Percentiles rank a stretch among this genome's conserved stretches.
phyloP scores from a whole-genome alignment of 2,113 vertebrate species.

The Brevimyrus niger region DNA sequence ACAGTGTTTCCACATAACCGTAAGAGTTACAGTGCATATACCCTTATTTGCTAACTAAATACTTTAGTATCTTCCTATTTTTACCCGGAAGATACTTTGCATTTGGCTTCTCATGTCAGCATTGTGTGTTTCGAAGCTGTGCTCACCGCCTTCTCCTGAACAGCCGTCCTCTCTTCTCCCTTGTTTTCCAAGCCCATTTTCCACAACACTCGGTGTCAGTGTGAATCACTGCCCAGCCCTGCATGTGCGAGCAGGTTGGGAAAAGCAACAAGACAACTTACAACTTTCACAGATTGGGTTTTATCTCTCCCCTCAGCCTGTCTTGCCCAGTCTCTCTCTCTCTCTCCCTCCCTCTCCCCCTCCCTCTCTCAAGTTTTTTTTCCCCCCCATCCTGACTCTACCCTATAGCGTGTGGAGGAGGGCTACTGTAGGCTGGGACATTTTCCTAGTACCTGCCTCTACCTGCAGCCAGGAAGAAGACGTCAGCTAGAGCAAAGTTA shows the following conservation, averaged over 20 bases:
- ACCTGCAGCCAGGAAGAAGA: slow-evolving; percentile 18
- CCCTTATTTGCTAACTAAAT: not conserved
- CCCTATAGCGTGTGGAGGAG: not conserved
- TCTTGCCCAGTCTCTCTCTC: slow-evolving; percentile 4
- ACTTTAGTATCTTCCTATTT: not conserved
- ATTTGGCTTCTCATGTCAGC: not conserved
- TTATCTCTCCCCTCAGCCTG: not conserved
- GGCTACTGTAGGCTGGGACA: not conserved
- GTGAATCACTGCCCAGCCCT: not conserved
- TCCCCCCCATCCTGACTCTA: not conserved
- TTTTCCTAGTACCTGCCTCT: slow-evolving; percentile 27
- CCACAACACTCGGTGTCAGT: not conserved
- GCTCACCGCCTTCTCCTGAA: not conserved
- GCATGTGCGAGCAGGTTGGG: not conserved
- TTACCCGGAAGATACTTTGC: not conserved
- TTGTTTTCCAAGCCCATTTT: not conserved
- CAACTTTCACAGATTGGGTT: not conserved
- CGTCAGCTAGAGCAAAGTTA: not conserved
- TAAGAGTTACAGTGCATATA: not conserved
- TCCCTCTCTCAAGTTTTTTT: not conserved
- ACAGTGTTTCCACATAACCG: not conserved
- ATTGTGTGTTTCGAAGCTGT: not conserved
- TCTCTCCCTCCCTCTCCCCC: not conserved
- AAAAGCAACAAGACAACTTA: not conserved
- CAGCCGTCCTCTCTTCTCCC: not conserved